phyloP scores from a whole-genome alignment of 1,140 invertebrate genomes.

The Bradysia coprophila region DNA sequence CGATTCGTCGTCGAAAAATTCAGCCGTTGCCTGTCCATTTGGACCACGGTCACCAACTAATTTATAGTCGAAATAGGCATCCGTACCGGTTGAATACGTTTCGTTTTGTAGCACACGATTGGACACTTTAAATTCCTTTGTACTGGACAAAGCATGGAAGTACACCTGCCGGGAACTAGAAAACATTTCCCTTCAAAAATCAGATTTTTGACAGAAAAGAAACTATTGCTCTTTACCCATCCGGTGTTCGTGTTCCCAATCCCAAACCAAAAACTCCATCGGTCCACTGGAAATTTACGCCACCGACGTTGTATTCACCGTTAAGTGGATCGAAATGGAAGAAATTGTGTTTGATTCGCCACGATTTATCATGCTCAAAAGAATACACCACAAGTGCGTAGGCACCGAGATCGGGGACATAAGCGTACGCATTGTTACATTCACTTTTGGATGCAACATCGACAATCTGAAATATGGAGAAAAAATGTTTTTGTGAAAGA shows the following conservation, averaged over 20 bases:
- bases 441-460: constrained; percentile 43
- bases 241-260: constrained; percentile 32
- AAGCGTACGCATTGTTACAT: constrained; percentile 53
- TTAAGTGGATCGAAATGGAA: constrained; percentile 63
- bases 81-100: constrained; percentile 29
- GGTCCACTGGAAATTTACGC: constrained; percentile 58
- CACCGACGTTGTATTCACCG: constrained; percentile 47
- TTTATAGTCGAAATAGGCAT: constrained; percentile 47
- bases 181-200: constrained; percentile 2
- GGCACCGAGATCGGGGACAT: constrained; percentile 50
- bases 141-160: constrained; percentile 55
- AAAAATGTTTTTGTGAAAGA: not conserved
- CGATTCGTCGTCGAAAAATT: constrained; percentile 45
- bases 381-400: constrained; percentile 60
- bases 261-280: constrained; percentile 54
- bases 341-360: constrained; percentile 57
- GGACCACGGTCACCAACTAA: constrained; percentile 46
- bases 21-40: constrained; percentile 51
- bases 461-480: constrained; percentile 26
- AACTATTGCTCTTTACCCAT: constrained; percentile 23
- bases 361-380: constrained; percentile 48
- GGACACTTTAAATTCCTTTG: constrained; percentile 53
- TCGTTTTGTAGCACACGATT: constrained; percentile 50
- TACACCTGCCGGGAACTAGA: constrained; percentile 45
- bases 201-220: constrained; percentile 1